These are phyloP conservation scores for Zaprionus vittiger DNA, from an alignment of 1,140 invertebrate species.

Conservation along the genomic window DNA sequence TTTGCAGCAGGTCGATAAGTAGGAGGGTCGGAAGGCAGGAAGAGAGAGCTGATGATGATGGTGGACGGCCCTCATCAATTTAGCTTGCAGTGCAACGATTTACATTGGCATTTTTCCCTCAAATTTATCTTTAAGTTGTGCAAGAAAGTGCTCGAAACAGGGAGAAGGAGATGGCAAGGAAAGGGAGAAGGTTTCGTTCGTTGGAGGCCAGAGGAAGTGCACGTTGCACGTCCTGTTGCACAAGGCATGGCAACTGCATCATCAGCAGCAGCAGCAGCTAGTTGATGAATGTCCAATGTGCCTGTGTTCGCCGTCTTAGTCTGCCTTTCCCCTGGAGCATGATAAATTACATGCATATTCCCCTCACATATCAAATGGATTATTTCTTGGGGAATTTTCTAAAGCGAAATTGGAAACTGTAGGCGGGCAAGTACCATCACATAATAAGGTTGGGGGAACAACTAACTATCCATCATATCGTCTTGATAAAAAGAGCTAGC, in stretches of 20 bases:
- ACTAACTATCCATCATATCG: neutral
- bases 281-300: slow-evolving; percentile 69
- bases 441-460: neutral
- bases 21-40: slow-evolving; percentile 17
- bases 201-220: slow-evolving; percentile 18
- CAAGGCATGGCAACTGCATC: slow-evolving; percentile 11
- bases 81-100: slow-evolving; percentile 51
- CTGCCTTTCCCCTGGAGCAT: slow-evolving; percentile 51
- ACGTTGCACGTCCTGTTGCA: slow-evolving; percentile 51
- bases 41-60: neutral
- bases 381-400: slow-evolving; percentile 10
- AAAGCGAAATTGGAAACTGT: slow-evolving; percentile 11
- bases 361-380: slow-evolving; percentile 19
- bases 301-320: neutral
- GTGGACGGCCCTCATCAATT: slow-evolving; percentile 54
- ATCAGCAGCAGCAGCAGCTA: neutral
- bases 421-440: neutral
- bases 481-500: neutral
- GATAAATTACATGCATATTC: slow-evolving; percentile 68
- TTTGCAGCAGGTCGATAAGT: slow-evolving; percentile 16
- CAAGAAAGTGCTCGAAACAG: slow-evolving; percentile 22
- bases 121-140: slow-evolving; percentile 31
- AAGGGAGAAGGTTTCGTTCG: neutral
- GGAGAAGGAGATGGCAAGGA: neutral
- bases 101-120: slow-evolving; percentile 62